A percentile compares a stretch with the other conserved stretches of the same genome.
Conservation (phyloP, 2,797 vertebrate genomes). For the Cuniculus paca region DNA sequence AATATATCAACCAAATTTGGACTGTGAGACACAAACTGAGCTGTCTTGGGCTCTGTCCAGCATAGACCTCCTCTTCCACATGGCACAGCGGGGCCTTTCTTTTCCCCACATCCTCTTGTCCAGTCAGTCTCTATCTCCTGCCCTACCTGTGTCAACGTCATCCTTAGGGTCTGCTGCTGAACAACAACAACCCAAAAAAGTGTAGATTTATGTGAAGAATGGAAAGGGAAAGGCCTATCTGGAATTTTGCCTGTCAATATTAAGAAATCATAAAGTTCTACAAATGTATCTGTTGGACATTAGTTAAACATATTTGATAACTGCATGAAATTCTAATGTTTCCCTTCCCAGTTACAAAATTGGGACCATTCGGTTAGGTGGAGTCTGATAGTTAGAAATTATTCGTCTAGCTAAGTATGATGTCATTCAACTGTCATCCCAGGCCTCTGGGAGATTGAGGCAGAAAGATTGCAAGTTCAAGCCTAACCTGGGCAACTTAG, state of each 20-base stretch:
- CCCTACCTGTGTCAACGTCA: background rate
- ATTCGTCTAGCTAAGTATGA: background rate
- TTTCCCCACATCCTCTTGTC: conserved; percentile 16
- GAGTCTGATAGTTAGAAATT: conserved; percentile 72
- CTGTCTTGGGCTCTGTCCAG: conserved; percentile 74
- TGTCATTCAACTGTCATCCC: background rate
- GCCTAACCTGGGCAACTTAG: background rate
- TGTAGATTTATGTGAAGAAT: background rate
- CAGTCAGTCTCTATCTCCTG: background rate
- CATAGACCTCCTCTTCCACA: conserved; percentile 36
- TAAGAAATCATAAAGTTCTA: conserved; percentile 49
- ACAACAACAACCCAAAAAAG: background rate
- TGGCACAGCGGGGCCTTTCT: background rate
- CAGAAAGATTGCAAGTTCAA: background rate
- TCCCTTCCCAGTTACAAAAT: conserved; percentile 10
- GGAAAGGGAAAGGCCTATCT: conserved; percentile 25
- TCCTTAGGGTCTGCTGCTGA: background rate
- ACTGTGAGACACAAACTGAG: conserved; percentile 77
- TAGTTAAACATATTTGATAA: conserved; percentile 72
- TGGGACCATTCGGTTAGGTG: conserved; percentile 14
- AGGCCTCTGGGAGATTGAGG: background rate
- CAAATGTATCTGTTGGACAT: conserved; percentile 56
- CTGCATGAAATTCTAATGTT: conserved; percentile 60
- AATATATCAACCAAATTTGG: conserved; percentile 84
- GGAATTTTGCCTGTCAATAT: conserved; percentile 10